Evolutionary conservation across 2,113 vertebrate genomes (phyloP), one percentile per base, ranked within the genome.

Genomic region (Podarcis raffonei): DNA sequence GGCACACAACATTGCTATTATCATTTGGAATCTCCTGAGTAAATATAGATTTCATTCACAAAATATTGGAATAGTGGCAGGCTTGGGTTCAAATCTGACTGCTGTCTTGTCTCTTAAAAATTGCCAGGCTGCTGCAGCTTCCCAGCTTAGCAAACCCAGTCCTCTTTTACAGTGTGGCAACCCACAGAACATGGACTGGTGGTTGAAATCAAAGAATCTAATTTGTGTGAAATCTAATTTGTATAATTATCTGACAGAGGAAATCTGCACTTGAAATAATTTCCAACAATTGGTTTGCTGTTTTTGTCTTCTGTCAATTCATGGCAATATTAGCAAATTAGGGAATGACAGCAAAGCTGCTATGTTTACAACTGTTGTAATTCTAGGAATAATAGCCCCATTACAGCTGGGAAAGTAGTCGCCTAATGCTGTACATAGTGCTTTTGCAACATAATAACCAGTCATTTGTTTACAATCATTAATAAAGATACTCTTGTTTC

Each of bases 171-270:
- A 25, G 13, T 53, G 30, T 42, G 20, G 39, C 30, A 48, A 87
- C 15, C 18, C 39, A 25, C 37, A 79, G 39, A 76, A 66, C 37
- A 68, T 79, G 75, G 75, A 68, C 27, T 48, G 62, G 80, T 53
- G 18, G 9, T 59, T 62, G 66, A 68, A 83, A 83, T 37, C 81
- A 39, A 32, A 53, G 68, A 32, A 74, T 59, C 42, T 59, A 74
- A 88, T 86, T 95, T 79, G 90, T 91, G 37, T 35, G 89, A 87
- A 72, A 92, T 87, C 86, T 91, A 92, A 86, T 93, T 91, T 89
- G 30, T 91, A 81, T 91, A 90, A 91, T 94, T 77, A 93, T 8
- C 85, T 91, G 85, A 90, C 18, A 85, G 92, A 89, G 12, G 62
- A 25, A 57, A 69, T 88, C 75, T 23, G 5, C 75, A 74, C 53